Evolutionary conservation across 2,113 vertebrate species (phyloP).

Genomic region (Bubo scandiacus): DNA sequence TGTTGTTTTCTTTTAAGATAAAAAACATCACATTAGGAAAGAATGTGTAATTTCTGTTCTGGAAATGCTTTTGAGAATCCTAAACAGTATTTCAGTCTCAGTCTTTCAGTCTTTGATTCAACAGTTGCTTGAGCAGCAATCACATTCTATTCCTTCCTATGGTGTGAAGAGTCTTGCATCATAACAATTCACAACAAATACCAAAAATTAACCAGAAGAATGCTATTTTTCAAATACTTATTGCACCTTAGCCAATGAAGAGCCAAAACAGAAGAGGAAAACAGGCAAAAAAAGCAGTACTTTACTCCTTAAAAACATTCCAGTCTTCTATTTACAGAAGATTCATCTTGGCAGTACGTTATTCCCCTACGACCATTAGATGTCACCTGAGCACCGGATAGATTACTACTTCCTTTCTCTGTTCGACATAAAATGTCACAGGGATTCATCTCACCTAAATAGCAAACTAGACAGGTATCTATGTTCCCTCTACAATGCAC

Average conservation of each 20-base stretch:
- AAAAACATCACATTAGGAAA: background rate
- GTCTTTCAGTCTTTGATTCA: background rate
- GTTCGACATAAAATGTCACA: too few species aligned
- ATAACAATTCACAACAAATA: background rate
- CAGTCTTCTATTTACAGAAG: background rate
- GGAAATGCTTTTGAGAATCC: background rate
- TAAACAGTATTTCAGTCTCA: background rate
- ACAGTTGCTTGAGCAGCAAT: background rate
- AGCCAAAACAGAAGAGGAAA: background rate
- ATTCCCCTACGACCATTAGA: background rate
- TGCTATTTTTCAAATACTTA: background rate
- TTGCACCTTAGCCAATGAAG: background rate
- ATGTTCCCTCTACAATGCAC: too few species aligned
- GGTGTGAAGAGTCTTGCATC: background rate
- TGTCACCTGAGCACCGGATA: background rate
- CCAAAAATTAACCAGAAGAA: background rate
- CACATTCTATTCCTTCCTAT: background rate
- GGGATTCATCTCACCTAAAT: too few species aligned
- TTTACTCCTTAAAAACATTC: background rate
- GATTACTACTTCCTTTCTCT: too few species aligned
- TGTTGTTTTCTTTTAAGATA: background rate
- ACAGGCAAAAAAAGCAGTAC: background rate
- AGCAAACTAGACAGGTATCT: too few species aligned
- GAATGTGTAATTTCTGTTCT: background rate
- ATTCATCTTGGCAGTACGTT: background rate